Conservation (phyloP, 2,113 vertebrate genomes). For the Miniopterus natalensis region DNA sequence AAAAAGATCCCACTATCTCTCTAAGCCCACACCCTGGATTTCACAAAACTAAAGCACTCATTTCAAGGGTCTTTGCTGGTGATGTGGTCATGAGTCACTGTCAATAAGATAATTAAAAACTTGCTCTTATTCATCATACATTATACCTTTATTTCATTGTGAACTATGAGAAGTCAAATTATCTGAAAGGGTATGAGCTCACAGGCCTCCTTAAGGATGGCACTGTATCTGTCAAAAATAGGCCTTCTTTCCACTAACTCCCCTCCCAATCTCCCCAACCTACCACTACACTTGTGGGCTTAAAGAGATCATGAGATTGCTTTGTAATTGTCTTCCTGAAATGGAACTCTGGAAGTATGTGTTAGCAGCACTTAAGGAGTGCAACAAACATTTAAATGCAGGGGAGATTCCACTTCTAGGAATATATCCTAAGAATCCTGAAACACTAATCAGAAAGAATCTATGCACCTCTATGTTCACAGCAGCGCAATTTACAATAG, state of each 20-base stretch:
- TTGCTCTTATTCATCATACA: not conserved
- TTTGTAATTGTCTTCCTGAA: slow-evolving; percentile 31
- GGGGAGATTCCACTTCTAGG: not conserved
- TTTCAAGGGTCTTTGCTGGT: slow-evolving; percentile 44
- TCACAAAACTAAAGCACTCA: slow-evolving; percentile 2
- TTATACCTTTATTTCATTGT: not conserved
- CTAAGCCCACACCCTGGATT: not conserved
- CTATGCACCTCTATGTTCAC: too few species aligned
- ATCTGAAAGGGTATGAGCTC: slow-evolving; percentile 17
- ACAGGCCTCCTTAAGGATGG: not conserved
- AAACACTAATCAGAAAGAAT: too few species aligned
- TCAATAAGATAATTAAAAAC: slow-evolving; percentile 6
- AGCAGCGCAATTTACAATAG: too few species aligned
- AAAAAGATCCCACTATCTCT: not conserved
- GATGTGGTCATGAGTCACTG: slow-evolving; percentile 18
- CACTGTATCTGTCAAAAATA: not conserved
- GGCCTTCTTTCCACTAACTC: not conserved
- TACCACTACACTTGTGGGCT: not conserved
- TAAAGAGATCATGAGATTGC: slow-evolving; percentile 18
- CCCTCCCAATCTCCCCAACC: not conserved
- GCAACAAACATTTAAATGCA: slow-evolving; percentile 27
- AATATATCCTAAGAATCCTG: too few species aligned
- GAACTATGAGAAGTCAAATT: not conserved
- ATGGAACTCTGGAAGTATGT: not conserved
- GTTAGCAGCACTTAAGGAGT: not conserved